Base-by-base conservation (phyloP, 2,888 invertebrate species). In the Baronia brevicornis region DNA sequence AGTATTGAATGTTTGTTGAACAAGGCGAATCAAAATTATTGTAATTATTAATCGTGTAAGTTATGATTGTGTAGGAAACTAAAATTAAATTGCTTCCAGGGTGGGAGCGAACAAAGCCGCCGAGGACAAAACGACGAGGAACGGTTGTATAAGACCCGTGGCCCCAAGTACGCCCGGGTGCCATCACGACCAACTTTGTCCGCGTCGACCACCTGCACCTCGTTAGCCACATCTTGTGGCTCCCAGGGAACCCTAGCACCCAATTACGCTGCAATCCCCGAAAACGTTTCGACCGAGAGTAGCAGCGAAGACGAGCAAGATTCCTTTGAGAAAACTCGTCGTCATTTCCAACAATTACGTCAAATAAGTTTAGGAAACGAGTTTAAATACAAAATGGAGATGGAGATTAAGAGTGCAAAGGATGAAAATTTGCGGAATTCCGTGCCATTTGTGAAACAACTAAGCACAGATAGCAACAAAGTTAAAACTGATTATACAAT, bases 281-380 rank as follows among this genome's bases (percentile, higher is more conserved):
- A 80, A 43, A 69, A 59, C 53, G 68, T 65, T 27, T 60, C 78
- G 13, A 79, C 79, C 13, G 82, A 84, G 44, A 82, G 84, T 43
- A 80, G 84, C 54, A 80, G 79, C 43, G 82, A 84, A 50, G 84
- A 84, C 70, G 85, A 85, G 43, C 75, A 78, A 38, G 80, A 84
- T 44, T 86, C 88, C 35, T 88, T 87, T 48, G 75, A 86, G 44
- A 77, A 85, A 15, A 86, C 87, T 7, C 71, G 89, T 10, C 86
- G 86, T 34, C 87, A 85, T 54, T 89, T 88, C 54, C 89, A 89
- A 54, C 87, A 88, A 49, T 72, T 87, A 40, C 84, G 88, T 32
- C 86, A 88, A 50, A 85, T 88, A 40, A 89, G 89, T 61, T 71
- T 87, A 52, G 89, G 88, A 42, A 88, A 88, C 65, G 86, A 87